Evolutionary conservation across 2,113 vertebrate genomes (phyloP), one percentile per base, ranked within the genome.

Genomic region (Mystacornis crossleyi): DNA sequence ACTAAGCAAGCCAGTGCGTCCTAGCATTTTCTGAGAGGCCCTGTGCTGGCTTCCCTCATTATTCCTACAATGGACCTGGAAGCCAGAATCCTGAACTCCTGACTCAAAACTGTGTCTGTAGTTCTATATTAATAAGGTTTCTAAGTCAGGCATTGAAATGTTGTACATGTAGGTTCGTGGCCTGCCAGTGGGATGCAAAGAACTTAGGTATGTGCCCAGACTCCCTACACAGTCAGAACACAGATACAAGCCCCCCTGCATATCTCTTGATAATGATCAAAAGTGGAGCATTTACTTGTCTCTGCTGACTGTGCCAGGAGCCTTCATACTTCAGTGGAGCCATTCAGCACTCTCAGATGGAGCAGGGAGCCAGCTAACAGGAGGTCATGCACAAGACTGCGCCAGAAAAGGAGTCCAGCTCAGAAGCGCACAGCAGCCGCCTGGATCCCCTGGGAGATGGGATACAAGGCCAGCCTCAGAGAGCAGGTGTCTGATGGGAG

Each of bases 211-310:
- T 24, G 38, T 51, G 42, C 28, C 34, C 21, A 55, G 33, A 11
- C 47, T 70, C 18, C 24, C 20, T 51, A 3, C 12, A 14, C 2
- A 24, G 20, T 13, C 65, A 74, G 64, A 6, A 38, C 60, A 61
- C 40, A 58, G 24, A 50, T 6, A 31, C 3, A 9, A 10, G 23
- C 33, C 54, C 4, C 12, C 13, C 18, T 18, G 28, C 53, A 71
- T 0, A 0, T 38, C 54, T 61, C n/a, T 61, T 0, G 0, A 4
- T 15, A 57, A 17, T 19, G 21, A 72, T 34, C 31, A 61, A 70
- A 73, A 43, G 9, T 9, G 9, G 13, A 79, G 19, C 20, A 34
- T 54, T 78, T 42, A 17, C 47, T 71, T 29, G 9, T 28, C 19
- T 87, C 11, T 65, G 36, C 40, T 74, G 81, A n/a, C 65, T 58